phyloP scores from a whole-genome alignment of 2,888 invertebrate genomes.

The Odontocolon sp. region DNA sequence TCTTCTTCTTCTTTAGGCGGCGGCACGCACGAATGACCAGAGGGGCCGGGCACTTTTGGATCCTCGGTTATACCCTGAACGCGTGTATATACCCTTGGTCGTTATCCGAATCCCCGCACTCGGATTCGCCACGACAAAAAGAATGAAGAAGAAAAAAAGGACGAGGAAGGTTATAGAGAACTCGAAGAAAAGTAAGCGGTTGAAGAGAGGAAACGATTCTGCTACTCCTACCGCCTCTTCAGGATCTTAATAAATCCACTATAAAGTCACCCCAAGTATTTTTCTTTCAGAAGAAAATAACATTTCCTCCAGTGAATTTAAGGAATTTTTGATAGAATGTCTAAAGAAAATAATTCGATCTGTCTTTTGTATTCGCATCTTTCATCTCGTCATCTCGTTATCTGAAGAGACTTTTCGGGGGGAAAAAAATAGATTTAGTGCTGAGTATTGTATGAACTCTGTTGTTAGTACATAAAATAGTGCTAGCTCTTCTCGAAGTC shows the following conservation, averaged over 20 bases:
- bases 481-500: no score
- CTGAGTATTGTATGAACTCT: no score
- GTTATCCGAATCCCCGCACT: constrained; percentile 1
- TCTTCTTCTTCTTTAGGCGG: constrained; percentile 1
- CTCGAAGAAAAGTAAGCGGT: constrained; percentile 28
- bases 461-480: no score
- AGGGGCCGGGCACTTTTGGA: constrained; percentile 47
- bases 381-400: constrained; percentile 52
- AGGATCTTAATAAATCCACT: no score
- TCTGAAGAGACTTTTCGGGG: constrained; percentile 25
- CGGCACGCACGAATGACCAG: constrained; percentile 43
- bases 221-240: neutral
- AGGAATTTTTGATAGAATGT: no score
- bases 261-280: constrained; percentile 39
- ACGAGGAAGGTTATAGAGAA: constrained; percentile 2
- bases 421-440: constrained; percentile 31
- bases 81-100: no score
- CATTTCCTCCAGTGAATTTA: constrained; percentile 1
- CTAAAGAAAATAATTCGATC: no score
- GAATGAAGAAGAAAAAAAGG: constrained; percentile 17
- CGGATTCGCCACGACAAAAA: constrained; percentile 41
- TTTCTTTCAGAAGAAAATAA: constrained; percentile 4
- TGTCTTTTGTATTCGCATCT: constrained; percentile 22
- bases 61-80: constrained; percentile 12
- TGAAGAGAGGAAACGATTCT: constrained; percentile 27